phyloP scores from a whole-genome alignment of 2,113 vertebrate species.

The Ammodytes marinus region DNA sequence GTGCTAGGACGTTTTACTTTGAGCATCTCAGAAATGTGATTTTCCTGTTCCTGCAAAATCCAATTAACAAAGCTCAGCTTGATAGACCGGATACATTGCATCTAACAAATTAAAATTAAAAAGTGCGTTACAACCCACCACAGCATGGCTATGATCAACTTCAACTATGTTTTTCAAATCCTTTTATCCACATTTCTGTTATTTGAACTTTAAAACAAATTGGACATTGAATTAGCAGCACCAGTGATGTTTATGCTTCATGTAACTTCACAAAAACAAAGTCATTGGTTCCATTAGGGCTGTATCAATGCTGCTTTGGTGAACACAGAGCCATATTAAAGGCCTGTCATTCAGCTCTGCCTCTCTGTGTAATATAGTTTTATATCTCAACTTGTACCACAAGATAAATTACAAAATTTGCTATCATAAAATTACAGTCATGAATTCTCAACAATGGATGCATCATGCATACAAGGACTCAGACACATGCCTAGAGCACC shows the following conservation, averaged over 20 bases:
- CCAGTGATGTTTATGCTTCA: slow-evolving; percentile 38
- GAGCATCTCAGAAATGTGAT: not conserved
- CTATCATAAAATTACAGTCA: slow-evolving; percentile 20
- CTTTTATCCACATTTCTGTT: not conserved
- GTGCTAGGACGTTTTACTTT: no score
- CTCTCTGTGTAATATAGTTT: not conserved
- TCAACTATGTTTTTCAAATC: not conserved
- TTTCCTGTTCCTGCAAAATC: not conserved
- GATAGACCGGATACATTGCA: not conserved
- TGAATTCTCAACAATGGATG: slow-evolving; percentile 19
- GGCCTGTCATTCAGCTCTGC: slow-evolving; percentile 3
- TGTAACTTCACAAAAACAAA: slow-evolving; percentile 41
- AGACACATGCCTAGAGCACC: not conserved
- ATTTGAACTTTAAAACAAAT: not conserved
- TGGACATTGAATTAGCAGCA: slow-evolving; percentile 6
- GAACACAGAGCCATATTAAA: slow-evolving; percentile 33
- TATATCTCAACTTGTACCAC: slow-evolving; percentile 11
- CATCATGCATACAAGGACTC: not conserved
- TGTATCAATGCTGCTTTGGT: slow-evolving; percentile 5
- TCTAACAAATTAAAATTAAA: not conserved
- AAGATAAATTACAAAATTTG: slow-evolving; percentile 12
- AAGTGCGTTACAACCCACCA: not conserved
- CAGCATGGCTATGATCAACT: not conserved
- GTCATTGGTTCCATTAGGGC: slow-evolving; percentile 66
- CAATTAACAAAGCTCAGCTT: not conserved